Evolutionary conservation across 2,113 vertebrate species (phyloP).

Genomic region (Climacteris rufus): DNA sequence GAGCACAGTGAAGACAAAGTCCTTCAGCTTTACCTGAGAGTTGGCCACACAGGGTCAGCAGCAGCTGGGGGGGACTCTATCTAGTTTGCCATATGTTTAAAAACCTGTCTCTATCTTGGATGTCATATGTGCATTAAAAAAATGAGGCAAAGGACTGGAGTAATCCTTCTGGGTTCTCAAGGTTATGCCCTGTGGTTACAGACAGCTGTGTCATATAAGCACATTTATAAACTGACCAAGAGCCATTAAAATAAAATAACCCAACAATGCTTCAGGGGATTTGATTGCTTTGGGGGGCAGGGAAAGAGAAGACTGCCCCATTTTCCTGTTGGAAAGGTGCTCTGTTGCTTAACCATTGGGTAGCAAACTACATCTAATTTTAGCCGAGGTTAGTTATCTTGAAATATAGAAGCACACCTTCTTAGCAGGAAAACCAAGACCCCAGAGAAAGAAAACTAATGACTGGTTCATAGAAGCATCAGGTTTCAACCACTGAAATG

Average conservation of each 20-base stretch:
- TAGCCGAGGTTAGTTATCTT: not conserved
- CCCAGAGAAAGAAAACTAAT: not conserved
- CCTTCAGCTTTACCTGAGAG: not conserved
- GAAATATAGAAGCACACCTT: not conserved
- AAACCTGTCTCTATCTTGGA: not conserved
- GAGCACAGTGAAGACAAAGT: not conserved
- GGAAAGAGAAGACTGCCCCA: not conserved
- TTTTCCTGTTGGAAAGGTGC: not conserved
- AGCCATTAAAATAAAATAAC: not conserved
- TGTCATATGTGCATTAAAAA: not conserved
- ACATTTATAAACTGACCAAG: not conserved
- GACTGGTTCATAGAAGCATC: not conserved
- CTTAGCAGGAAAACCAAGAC: not conserved
- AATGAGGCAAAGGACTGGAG: not conserved
- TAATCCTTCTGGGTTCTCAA: not conserved
- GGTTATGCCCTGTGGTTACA: not conserved
- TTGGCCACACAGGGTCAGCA: not conserved
- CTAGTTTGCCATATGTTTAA: not conserved
- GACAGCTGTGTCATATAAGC: not conserved
- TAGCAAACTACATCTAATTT: not conserved
- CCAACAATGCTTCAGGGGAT: not conserved
- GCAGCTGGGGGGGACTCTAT: not conserved
- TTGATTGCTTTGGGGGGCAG: not conserved
- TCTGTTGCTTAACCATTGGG: not conserved
- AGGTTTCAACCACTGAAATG: conserved; percentile 1